Evolutionary conservation across 2,797 vertebrate genomes (phyloP).

Genomic region (Sylvilagus floridanus): DNA sequence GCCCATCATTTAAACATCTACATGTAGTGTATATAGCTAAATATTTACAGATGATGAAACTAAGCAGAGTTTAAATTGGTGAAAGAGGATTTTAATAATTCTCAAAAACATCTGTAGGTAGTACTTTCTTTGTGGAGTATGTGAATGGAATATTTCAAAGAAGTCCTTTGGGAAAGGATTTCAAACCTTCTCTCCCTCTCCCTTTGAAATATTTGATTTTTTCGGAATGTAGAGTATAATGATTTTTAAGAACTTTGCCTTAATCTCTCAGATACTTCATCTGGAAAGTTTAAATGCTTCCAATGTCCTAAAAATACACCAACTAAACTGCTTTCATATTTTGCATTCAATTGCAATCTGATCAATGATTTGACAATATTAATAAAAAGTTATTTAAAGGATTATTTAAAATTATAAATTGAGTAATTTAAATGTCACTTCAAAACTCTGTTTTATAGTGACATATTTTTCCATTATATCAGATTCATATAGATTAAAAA

Average conservation of each 20-base stretch:
- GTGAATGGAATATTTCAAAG: constrained; percentile 61
- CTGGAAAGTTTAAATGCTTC: constrained; percentile 44
- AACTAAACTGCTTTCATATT: constrained; percentile 57
- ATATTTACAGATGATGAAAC: constrained; percentile 85
- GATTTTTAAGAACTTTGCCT: constrained; percentile 14
- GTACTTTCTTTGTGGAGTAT: constrained; percentile 60
- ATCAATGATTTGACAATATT: constrained; percentile 48
- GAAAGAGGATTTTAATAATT: constrained; percentile 72
- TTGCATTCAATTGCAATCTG: background rate
- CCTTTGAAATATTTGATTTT: constrained; percentile 31
- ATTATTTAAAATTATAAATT: constrained; percentile 56
- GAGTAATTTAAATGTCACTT: constrained; percentile 68
- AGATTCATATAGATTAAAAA: constrained; percentile 76
- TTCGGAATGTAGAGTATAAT: constrained; percentile 26
- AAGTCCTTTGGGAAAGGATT: constrained; percentile 35
- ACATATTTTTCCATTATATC: constrained; percentile 74
- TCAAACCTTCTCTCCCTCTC: background rate
- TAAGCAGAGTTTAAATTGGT: constrained; percentile 64
- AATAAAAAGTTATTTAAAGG: constrained; percentile 54
- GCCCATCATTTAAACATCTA: constrained; percentile 85
- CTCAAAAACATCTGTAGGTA: constrained; percentile 62
- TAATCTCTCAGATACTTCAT: background rate
- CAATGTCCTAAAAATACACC: constrained; percentile 45
- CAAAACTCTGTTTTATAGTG: constrained; percentile 74
- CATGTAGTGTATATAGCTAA: constrained; percentile 73